Base-by-base conservation (phyloP, 2,888 invertebrate genomes). In the Lepidocyrtoides sp. region DNA sequence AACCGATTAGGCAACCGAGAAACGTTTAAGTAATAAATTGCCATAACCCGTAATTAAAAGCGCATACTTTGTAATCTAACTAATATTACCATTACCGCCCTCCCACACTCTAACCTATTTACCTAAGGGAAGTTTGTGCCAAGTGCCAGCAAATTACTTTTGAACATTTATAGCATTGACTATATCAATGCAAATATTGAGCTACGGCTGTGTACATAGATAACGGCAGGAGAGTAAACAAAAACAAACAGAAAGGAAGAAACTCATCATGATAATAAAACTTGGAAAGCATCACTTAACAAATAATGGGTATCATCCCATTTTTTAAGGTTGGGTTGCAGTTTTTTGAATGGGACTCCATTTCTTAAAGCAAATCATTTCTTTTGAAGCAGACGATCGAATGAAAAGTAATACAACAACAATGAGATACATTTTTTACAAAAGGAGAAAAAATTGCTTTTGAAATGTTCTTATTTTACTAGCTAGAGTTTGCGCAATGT, bases 241-340 rank as follows among this genome's bases (percentile, higher is more conserved):
- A 36, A 69, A 69, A 36, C 36, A 69, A 36, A 69, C 69, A 69
- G 0, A 69, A 23, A 69, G 36, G 69, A 69, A 69, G 36, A 69
- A 32, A 36, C 69, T 63, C 36, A n/a, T 14, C 14, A 23, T 17
- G 23, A 17, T 36, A n/a, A n/a, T n/a, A n/a, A n/a, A n/a, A n/a
- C n/a, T n/a, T n/a, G n/a, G n/a, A n/a, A n/a, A n/a, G 14, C 48
- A 75, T 75, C 48, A 75, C 26, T 75, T 75, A 75, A 75, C 41
- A 60, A 26, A 48, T 2, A 32, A 48, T 44, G 23, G 23, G 44
- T 48, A 48, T 69, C 75, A 48, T 44, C 72, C 44, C 72, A 23
- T 48, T 48, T 75, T 75, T 75, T 48, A 44, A 75, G 75, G 75
- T 75, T 44, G 75, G 75, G 48, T 75, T 48, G 36, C 3, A 36